Evolutionary conservation across 2,113 vertebrate genomes (phyloP).

Genomic region (Phylloscopus trochilus): DNA sequence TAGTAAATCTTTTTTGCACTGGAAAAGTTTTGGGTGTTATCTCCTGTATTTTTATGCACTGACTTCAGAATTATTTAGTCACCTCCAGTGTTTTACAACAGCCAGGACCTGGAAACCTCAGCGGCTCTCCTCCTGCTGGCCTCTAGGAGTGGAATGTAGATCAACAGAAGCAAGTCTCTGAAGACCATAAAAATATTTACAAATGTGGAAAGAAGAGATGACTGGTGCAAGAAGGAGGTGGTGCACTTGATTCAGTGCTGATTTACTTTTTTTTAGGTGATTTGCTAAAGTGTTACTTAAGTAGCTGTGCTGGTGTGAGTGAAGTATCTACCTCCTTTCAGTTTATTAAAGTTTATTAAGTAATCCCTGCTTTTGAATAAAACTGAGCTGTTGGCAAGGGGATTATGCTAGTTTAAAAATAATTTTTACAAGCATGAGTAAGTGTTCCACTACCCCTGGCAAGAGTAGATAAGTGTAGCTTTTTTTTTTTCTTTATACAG

Average conservation of each 20-base stretch:
- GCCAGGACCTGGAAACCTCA: neutral
- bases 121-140: fast-evolving
- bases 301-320: neutral
- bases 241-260: neutral
- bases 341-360: neutral
- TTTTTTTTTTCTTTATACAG: neutral
- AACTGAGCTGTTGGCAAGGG: neutral
- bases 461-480: neutral
- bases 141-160: neutral
- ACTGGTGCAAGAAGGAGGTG: neutral
- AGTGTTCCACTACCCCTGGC: neutral
- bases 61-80: neutral
- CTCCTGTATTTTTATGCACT: neutral
- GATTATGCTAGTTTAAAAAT: neutral
- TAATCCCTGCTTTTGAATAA: neutral
- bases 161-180: neutral
- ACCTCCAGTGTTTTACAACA: neutral
- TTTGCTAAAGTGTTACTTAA: neutral
- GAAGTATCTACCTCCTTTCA: neutral
- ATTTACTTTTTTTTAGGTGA: neutral
- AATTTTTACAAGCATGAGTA: neutral
- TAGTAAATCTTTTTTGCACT: neutral
- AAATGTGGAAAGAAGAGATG: neutral
- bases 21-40: neutral
- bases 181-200: neutral